Evolutionary conservation across 2,113 vertebrate genomes (phyloP).

Genomic region (Aviceda subcristata): DNA sequence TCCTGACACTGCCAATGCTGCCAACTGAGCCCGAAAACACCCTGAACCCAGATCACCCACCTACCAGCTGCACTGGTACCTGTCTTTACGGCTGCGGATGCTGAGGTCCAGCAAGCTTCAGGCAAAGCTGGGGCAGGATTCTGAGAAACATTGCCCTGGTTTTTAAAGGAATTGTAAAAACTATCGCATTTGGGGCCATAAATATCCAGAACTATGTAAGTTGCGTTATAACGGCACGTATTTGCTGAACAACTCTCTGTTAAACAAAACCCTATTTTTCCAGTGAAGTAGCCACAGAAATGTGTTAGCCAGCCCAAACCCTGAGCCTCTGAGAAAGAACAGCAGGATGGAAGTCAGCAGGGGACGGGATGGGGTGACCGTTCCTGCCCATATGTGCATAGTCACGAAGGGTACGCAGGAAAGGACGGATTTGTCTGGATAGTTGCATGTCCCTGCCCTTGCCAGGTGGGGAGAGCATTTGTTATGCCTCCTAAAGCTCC

Average conservation of each 20-base stretch:
- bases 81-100: not conserved
- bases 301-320: not conserved
- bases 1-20: not conserved
- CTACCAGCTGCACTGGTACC: not conserved
- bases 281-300: not conserved
- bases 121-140: not conserved
- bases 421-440: not conserved
- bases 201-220: not conserved
- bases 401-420: not conserved
- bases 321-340: not conserved
- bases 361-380: not conserved
- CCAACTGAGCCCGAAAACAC: fast-evolving
- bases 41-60: not conserved
- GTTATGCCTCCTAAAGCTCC: not conserved
- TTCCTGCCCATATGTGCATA: not conserved
- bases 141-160: not conserved
- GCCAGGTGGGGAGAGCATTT: conserved; percentile 25
- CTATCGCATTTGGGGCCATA: not conserved
- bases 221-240: not conserved
- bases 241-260: not conserved
- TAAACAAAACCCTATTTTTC: not conserved
- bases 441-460: not conserved
- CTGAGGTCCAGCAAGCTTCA: not conserved
- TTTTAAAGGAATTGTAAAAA: not conserved
- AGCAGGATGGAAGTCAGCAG: not conserved